Evolutionary conservation across 2,888 invertebrate genomes (phyloP).

Genomic region (Bombyx huttoni): DNA sequence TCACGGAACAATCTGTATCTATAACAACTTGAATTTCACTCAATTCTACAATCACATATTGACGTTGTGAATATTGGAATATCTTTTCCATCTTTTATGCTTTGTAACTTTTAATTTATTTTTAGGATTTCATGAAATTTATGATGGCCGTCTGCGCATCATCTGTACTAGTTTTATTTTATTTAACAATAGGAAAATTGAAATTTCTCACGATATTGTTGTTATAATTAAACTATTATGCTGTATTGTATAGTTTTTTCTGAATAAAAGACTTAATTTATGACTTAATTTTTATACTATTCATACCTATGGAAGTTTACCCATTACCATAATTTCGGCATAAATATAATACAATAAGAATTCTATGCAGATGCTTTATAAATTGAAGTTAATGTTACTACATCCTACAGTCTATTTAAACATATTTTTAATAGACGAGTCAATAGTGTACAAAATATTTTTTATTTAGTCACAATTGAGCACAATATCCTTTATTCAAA

Average conservation of each 20-base stretch:
- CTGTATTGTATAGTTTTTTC: conserved; percentile 67
- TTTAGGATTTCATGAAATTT: conserved; percentile 7
- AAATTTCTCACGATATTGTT: conserved; percentile 57
- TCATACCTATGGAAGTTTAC: not conserved
- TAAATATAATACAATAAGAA: conserved; percentile 4
- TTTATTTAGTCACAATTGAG: too few species aligned
- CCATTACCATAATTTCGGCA: conserved; percentile 8
- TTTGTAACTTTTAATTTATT: not conserved
- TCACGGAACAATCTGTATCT: not conserved
- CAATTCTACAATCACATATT: not conserved
- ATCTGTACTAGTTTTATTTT: conserved; percentile 19
- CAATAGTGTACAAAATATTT: too few species aligned
- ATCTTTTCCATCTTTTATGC: not conserved
- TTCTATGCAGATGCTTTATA: too few species aligned
- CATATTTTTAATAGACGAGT: too few species aligned
- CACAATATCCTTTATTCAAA: too few species aligned
- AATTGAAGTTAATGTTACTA: too few species aligned
- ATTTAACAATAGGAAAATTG: conserved; percentile 31
- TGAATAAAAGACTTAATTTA: conserved; percentile 69
- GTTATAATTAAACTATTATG: conserved; percentile 59
- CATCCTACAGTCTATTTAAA: too few species aligned
- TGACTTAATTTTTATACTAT: conserved; percentile 12
- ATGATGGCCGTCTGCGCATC: conserved; percentile 23
- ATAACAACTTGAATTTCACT: not conserved
- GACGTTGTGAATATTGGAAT: not conserved